Conservation (phyloP, 2,888 invertebrate genomes). For the Ichneumon xanthorius region DNA sequence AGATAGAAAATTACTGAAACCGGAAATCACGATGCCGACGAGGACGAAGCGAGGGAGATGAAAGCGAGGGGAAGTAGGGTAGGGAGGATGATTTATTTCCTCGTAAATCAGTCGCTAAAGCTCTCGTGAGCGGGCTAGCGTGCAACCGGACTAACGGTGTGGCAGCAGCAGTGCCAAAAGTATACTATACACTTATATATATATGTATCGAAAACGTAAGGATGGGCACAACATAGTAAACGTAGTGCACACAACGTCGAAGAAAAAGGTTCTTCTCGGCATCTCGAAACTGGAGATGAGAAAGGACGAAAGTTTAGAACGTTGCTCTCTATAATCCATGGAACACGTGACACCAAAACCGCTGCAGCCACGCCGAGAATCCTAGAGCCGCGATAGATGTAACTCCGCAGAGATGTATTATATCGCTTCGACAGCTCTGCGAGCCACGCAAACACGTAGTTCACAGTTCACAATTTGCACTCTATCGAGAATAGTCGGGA, state of each 20-base stretch:
- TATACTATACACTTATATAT: not conserved
- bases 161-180: constrained; percentile 51
- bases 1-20: constrained; percentile 62
- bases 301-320: not conserved
- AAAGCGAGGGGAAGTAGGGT: constrained; percentile 46
- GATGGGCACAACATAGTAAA: not conserved
- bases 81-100: constrained; percentile 61
- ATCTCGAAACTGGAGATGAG: constrained; percentile 1
- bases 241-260: constrained; percentile 8
- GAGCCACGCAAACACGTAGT: not conserved
- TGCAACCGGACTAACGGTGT: constrained; percentile 39
- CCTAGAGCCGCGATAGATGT: not conserved
- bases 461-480: not conserved
- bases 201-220: not conserved
- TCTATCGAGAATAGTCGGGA: not conserved
- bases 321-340: not conserved
- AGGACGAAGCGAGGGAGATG: constrained; percentile 22
- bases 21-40: constrained; percentile 37
- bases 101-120: constrained; percentile 65
- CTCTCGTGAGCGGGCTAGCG: constrained; percentile 52
- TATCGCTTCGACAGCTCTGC: not conserved
- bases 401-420: not conserved
- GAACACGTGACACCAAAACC: constrained; percentile 9
- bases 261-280: not conserved
- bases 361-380: not conserved